A percentile compares a stretch with the other conserved stretches of the same genome.
Conservation (phyloP, 2,797 vertebrate genomes). For the Anolis apletophallus region DNA sequence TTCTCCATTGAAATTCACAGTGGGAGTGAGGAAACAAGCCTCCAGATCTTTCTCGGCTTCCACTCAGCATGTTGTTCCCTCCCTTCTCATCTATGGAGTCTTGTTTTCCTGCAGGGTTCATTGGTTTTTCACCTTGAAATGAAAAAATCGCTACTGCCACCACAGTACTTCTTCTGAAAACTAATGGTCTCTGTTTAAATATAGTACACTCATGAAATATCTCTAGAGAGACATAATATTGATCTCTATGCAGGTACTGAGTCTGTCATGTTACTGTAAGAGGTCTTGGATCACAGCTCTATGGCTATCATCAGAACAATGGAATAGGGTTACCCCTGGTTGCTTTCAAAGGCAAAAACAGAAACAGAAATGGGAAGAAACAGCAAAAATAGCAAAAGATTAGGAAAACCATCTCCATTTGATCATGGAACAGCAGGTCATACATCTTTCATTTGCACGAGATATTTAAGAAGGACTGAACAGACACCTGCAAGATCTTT, state of each 20-base stretch:
- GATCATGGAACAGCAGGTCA: not conserved
- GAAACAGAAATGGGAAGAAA: not conserved
- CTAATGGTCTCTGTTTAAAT: conserved; percentile 25
- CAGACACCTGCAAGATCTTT: not conserved
- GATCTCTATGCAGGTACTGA: conserved; percentile 20
- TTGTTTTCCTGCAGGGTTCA: conserved; percentile 13
- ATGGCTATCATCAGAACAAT: not conserved
- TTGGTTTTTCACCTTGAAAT: conserved; percentile 22
- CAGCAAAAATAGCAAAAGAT: not conserved
- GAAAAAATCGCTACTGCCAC: not conserved
- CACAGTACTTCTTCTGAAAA: not conserved
- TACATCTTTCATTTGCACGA: no score
- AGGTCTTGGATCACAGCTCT: not conserved
- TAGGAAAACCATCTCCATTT: not conserved
- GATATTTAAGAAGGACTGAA: not conserved
- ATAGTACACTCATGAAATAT: not conserved
- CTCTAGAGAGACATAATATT: conserved; percentile 28
- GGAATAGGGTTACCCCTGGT: not conserved
- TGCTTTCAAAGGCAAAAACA: not conserved
- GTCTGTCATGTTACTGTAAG: not conserved
- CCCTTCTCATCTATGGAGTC: not conserved
- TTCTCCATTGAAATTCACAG: not conserved
- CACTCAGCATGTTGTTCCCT: not conserved
- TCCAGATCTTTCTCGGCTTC: not conserved
- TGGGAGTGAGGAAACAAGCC: not conserved